phyloP scores from a whole-genome alignment of 2,888 invertebrate genomes.

The Hymenopus coronatus region DNA sequence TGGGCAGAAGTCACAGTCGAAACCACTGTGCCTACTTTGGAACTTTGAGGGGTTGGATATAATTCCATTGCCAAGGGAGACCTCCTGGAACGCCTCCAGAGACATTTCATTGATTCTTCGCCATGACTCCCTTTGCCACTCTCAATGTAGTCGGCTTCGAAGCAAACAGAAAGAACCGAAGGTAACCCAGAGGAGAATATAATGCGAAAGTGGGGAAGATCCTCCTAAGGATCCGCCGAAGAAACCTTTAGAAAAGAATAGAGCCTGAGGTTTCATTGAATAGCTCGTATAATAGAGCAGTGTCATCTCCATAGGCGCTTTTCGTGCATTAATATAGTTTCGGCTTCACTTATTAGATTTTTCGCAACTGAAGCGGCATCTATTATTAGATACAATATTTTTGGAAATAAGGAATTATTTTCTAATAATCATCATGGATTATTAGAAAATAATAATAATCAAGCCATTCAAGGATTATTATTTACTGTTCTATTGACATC shows the following conservation, averaged over 20 bases:
- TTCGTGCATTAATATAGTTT: neutral
- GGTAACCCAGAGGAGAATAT: neutral
- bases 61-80: neutral
- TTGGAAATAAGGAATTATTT: too few relatives aligned
- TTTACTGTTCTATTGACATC: too few relatives aligned
- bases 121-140: neutral
- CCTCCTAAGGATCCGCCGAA: neutral
- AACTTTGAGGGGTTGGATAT: neutral
- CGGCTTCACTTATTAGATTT: neutral
- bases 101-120: conserved; percentile 9
- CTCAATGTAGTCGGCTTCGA: neutral
- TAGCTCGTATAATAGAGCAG: too few relatives aligned
- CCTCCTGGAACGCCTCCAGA: conserved; percentile 13
- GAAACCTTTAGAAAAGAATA: neutral
- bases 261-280: too few relatives aligned
- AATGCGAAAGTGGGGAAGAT: neutral
- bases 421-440: too few relatives aligned
- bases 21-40: neutral
- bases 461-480: too few relatives aligned
- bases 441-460: too few relatives aligned
- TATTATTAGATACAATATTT: too few relatives aligned
- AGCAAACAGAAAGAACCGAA: neutral
- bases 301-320: neutral
- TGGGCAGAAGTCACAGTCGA: neutral
- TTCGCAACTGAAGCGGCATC: neutral